A percentile compares a stretch with the other conserved stretches of the same genome.
These are phyloP conservation scores for Hipparchia semele DNA, from an alignment of 2,888 invertebrate species.

Conservation along the genomic window DNA sequence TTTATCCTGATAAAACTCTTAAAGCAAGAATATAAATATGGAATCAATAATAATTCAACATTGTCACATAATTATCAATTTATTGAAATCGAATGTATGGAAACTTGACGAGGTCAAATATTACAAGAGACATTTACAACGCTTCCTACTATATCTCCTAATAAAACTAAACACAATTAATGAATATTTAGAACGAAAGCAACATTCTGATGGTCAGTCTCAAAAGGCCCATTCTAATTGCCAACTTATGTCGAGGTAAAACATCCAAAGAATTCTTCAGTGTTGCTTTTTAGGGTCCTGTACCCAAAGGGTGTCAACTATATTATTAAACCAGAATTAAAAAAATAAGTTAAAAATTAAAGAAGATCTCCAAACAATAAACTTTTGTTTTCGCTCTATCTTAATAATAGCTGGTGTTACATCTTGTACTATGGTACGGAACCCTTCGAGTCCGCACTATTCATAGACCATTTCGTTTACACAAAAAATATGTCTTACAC, in stretches of 20 bases:
- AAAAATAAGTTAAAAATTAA: too few relatives aligned
- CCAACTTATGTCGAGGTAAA: background rate
- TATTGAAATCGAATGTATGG: slow-evolving; percentile 20
- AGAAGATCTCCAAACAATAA: too few relatives aligned
- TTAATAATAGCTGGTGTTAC: too few relatives aligned
- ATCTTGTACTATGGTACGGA: too few relatives aligned
- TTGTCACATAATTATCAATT: slow-evolving; percentile 12
- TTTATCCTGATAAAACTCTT: background rate
- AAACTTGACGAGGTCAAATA: slow-evolving; percentile 14
- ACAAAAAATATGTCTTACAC: slow-evolving; percentile 53
- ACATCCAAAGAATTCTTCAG: background rate
- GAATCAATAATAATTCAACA: slow-evolving; percentile 15
- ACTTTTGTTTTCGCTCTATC: too few relatives aligned
- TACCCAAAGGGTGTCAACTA: too few relatives aligned
- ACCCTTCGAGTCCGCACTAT: background rate
- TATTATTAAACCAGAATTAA: too few relatives aligned
- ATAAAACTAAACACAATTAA: slow-evolving; percentile 6
- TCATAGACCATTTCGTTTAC: slow-evolving; percentile 22
- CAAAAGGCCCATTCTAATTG: background rate
- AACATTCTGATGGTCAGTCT: slow-evolving; percentile 9
- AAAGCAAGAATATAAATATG: background rate
- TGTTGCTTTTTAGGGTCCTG: slow-evolving; percentile 4
- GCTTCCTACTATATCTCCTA: background rate
- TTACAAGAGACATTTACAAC: slow-evolving; percentile 4
- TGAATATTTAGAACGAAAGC: background rate